Evolutionary conservation across 2,113 vertebrate species (phyloP).

Genomic region (Promerops cafer): DNA sequence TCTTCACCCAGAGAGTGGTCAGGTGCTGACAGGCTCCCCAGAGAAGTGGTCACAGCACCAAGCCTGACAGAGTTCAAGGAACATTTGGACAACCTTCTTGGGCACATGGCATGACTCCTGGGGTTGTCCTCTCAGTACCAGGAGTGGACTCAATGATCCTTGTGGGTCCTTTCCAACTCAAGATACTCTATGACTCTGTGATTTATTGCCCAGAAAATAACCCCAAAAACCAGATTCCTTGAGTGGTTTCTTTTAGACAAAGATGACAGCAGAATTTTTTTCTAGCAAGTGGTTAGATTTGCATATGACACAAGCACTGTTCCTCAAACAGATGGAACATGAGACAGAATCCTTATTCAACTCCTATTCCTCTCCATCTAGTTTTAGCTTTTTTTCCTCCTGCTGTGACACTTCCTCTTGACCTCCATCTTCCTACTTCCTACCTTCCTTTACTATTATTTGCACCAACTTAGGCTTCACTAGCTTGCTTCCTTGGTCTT

Average conservation of each 20-base stretch:
- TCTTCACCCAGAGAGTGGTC: background rate
- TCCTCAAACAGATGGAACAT: background rate
- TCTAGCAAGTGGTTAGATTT: background rate
- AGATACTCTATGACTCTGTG: background rate
- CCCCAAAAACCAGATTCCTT: background rate
- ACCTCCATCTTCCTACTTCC: background rate
- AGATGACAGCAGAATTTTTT: background rate
- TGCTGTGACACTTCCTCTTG: background rate
- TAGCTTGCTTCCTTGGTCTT: background rate
- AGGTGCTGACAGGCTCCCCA: background rate
- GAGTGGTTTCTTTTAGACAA: background rate
- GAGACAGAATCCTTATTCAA: background rate
- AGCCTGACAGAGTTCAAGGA: background rate
- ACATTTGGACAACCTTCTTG: accelerated
- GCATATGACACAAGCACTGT: background rate
- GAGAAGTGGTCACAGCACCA: background rate
- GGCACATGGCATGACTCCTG: accelerated
- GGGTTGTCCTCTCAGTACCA: background rate
- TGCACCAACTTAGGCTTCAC: background rate
- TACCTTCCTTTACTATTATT: background rate
- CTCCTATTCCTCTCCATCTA: background rate
- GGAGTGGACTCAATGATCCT: accelerated
- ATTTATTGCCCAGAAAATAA: background rate
- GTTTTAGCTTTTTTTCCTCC: background rate
- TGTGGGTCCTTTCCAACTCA: background rate